These are phyloP conservation scores for Prionailurus viverrinus DNA, from an alignment of 2,113 vertebrate genomes.

Conservation along the genomic window DNA sequence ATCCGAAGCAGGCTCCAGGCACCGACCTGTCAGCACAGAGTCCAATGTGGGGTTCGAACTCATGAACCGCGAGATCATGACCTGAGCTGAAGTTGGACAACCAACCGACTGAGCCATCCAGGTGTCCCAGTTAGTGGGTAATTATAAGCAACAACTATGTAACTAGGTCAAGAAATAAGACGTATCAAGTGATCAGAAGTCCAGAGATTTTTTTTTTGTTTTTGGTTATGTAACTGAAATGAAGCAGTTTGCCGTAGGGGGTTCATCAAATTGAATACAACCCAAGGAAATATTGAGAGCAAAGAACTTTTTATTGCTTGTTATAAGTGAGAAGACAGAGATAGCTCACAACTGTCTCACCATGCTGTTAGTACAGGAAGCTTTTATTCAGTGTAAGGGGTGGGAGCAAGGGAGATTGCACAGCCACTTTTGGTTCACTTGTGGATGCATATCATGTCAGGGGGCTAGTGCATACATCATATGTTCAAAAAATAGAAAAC, in stretches of 20 bases:
- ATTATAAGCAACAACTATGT: not conserved
- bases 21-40: too few species aligned
- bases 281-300: not conserved
- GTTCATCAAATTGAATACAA: not conserved
- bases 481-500: not conserved
- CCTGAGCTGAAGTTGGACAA: too few species aligned
- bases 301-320: not conserved
- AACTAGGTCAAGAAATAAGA: constrained; percentile 14
- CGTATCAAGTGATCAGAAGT: not conserved
- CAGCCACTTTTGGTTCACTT: not conserved
- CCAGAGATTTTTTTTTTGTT: not conserved
- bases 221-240: not conserved
- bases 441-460: not conserved
- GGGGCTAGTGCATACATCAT: not conserved
- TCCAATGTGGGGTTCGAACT: too few species aligned
- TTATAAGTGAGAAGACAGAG: not conserved
- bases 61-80: too few species aligned
- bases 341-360: not conserved
- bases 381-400: not conserved
- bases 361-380: not conserved
- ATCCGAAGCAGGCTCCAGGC: too few species aligned
- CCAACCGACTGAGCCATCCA: too few species aligned
- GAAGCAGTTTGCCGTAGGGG: not conserved
- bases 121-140: not conserved
- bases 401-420: not conserved